Percentiles rank a stretch among this genome's conserved stretches.
Conservation (phyloP, 1,140 invertebrate species). For the Cydia fagiglandana region DNA sequence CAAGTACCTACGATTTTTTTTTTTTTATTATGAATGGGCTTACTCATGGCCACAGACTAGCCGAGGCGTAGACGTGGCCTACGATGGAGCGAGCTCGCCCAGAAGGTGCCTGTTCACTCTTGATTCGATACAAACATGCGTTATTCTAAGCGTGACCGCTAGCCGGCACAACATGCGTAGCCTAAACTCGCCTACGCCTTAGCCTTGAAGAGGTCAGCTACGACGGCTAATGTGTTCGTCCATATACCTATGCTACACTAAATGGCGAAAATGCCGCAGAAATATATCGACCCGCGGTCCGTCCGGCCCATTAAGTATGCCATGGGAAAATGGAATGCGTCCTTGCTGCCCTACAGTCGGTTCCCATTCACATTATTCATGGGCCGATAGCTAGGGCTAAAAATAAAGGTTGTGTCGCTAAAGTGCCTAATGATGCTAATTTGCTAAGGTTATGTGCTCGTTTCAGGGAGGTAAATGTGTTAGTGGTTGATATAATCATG, state of each 20-base stretch:
- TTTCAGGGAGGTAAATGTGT: not conserved
- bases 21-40: no score
- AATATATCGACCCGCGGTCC: constrained; percentile 70
- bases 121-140: not conserved
- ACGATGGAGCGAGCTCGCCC: no score
- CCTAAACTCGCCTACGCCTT: constrained; percentile 39
- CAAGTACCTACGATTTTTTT: constrained; percentile 33
- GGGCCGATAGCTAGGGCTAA: constrained; percentile 19
- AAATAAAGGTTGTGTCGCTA: constrained; percentile 22
- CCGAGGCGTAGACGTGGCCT: no score
- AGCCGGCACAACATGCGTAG: constrained; percentile 35
- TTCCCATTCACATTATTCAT: constrained; percentile 41
- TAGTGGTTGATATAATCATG: not conserved
- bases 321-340: constrained; percentile 52
- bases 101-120: no score
- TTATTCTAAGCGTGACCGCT: constrained; percentile 34
- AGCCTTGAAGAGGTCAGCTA: constrained; percentile 43
- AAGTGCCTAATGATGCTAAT: constrained; percentile 20
- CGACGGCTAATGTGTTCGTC: constrained; percentile 21
- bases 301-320: constrained; percentile 50
- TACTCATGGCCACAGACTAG: no score
- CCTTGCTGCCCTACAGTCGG: constrained; percentile 44
- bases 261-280: constrained; percentile 69
- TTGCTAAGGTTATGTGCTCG: constrained; percentile 18
- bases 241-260: constrained; percentile 29